Conservation (phyloP, 2,113 vertebrate genomes). For the human region DNA sequence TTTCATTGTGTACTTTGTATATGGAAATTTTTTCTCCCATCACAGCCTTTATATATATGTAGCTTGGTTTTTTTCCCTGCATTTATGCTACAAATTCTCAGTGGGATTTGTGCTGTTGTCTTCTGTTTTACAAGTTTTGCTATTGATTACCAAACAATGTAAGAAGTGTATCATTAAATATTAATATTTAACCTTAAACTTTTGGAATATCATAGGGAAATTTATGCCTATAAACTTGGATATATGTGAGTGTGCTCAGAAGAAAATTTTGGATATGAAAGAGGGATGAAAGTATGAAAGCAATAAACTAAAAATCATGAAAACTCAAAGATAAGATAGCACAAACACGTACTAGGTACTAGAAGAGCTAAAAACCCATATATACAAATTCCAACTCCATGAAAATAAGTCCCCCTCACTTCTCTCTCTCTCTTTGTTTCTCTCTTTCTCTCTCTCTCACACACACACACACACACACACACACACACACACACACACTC, state of each 20-base stretch:
- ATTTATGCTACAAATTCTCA: neutral
- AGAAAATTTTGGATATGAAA: neutral
- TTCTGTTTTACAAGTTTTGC: neutral
- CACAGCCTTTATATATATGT: neutral
- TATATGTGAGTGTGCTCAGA: neutral
- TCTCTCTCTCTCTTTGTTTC: too few relatives aligned
- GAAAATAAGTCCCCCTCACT: neutral
- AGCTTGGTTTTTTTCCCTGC: neutral
- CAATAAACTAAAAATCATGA: neutral
- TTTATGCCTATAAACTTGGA: neutral
- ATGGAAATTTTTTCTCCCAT: neutral
- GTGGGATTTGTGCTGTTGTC: neutral
- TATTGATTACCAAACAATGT: neutral
- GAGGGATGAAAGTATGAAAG: neutral
- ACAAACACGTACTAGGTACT: neutral
- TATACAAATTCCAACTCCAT: neutral
- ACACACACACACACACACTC: neutral
- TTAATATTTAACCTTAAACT: neutral
- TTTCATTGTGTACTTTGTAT: neutral
- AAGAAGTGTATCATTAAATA: neutral
- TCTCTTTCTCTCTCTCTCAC: neutral
- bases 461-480: neutral
- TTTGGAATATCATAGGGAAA: neutral
- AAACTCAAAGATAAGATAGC: neutral
- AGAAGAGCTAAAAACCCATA: neutral